Evolutionary conservation across 2,113 vertebrate genomes (phyloP).

Genomic region (Pantherophis guttatus): DNA sequence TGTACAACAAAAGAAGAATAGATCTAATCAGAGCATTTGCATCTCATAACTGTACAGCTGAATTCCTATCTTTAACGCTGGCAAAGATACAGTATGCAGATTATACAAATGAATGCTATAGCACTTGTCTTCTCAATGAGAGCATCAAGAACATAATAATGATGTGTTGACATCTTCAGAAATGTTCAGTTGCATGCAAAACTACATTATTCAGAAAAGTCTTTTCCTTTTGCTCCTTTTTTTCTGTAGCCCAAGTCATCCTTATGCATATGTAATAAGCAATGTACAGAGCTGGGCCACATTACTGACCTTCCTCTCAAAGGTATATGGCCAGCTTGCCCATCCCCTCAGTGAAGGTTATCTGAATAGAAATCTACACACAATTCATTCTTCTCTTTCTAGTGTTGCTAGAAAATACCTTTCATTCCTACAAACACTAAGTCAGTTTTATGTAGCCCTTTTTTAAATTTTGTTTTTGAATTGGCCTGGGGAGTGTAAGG

Average conservation of each 20-base stretch:
- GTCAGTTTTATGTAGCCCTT: not conserved
- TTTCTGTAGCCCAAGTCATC: not conserved
- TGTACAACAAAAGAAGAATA: slow-evolving; percentile 54
- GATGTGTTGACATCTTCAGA: slow-evolving; percentile 54
- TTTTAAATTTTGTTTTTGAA: not conserved
- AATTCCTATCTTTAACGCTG: slow-evolving; percentile 46
- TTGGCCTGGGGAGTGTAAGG: not conserved
- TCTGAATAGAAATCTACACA: not conserved
- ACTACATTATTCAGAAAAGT: not conserved
- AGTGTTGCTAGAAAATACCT: not conserved
- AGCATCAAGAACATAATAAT: slow-evolving; percentile 60
- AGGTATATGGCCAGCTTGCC: not conserved
- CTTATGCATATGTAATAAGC: not conserved
- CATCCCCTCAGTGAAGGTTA: not conserved
- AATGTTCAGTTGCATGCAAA: slow-evolving; percentile 32
- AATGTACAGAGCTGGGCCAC: not conserved
- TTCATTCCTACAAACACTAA: not conserved
- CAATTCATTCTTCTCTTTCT: not conserved
- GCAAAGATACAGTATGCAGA: slow-evolving; percentile 51
- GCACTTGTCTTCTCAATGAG: slow-evolving; percentile 58
- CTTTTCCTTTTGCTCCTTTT: not conserved
- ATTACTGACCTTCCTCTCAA: not conserved
- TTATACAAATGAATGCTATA: slow-evolving; percentile 58
- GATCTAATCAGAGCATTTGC: slow-evolving; percentile 63
- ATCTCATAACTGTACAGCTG: slow-evolving; percentile 62